Conservation (phyloP, 2,797 vertebrate genomes). For the Neomorphus geoffroyi region DNA sequence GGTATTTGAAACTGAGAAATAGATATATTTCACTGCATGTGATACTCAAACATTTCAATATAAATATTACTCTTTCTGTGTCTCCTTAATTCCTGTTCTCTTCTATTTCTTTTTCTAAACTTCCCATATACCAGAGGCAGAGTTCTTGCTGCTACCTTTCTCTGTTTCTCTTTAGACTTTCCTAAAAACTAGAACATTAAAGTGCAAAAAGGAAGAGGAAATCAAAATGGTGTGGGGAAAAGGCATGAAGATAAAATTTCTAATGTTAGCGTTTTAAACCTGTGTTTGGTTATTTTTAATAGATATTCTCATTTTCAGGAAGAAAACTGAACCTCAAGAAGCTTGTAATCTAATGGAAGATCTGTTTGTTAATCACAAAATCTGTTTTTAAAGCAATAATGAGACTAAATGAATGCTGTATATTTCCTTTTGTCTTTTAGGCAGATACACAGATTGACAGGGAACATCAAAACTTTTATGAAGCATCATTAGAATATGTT, state of each 20-base stretch:
- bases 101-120: neutral
- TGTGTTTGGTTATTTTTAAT: neutral
- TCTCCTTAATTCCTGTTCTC: neutral
- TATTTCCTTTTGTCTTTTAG: conserved; percentile 73
- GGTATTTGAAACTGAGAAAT: neutral
- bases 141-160: neutral
- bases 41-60: neutral
- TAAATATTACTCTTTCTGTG: neutral
- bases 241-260: neutral
- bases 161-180: neutral
- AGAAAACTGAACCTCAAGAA: neutral
- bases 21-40: neutral
- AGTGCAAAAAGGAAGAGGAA: neutral
- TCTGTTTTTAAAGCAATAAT: neutral
- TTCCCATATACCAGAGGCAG: neutral
- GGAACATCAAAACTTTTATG: conserved; percentile 94
- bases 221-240: neutral
- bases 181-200: neutral
- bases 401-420: neutral
- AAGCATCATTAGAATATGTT: conserved; percentile 96
- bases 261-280: neutral
- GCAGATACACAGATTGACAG: conserved; percentile 93
- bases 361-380: neutral
- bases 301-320: neutral
- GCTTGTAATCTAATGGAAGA: neutral